These are phyloP conservation scores for Limanda limanda DNA, from an alignment of 2,113 vertebrate species.

Conservation along the genomic window DNA sequence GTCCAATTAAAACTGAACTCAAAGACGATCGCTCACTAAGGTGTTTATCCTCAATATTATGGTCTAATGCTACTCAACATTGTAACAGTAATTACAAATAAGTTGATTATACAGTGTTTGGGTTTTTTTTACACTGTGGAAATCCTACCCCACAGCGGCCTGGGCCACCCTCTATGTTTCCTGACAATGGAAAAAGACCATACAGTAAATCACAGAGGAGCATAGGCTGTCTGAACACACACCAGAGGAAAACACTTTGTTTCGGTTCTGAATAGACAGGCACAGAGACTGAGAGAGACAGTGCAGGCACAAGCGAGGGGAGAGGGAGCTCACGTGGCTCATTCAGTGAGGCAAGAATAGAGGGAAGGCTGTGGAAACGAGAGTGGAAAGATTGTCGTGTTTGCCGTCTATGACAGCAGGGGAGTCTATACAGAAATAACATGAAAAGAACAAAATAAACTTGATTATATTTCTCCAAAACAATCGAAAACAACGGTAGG, in stretches of 20 bases:
- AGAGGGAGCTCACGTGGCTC: conserved; percentile 49
- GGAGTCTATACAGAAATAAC: neutral
- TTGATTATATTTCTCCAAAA: neutral
- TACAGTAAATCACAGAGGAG: conserved; percentile 27
- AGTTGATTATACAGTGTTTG: conserved; percentile 25
- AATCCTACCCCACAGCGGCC: conserved; percentile 15
- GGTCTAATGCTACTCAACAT: conserved; percentile 10
- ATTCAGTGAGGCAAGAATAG: conserved; percentile 47
- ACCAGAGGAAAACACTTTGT: conserved; percentile 29
- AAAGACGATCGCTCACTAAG: conserved; percentile 3
- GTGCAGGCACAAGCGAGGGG: conserved; percentile 7
- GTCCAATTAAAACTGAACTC: neutral
- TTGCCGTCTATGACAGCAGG: conserved; percentile 33
- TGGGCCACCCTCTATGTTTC: conserved; percentile 28
- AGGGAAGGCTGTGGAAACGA: conserved; percentile 37
- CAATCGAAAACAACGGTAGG: neutral
- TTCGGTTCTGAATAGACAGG: conserved; percentile 13
- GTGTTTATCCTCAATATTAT: conserved; percentile 4
- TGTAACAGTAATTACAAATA: conserved; percentile 26
- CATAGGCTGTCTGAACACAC: conserved; percentile 29
- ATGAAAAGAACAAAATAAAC: neutral
- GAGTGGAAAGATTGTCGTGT: conserved; percentile 67
- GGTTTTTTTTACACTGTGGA: neutral
- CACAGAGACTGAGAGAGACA: conserved; percentile 18
- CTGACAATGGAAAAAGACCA: conserved; percentile 33